Evolutionary conservation across 2,888 invertebrate species (phyloP).

Genomic region (Cerastoderma edule): DNA sequence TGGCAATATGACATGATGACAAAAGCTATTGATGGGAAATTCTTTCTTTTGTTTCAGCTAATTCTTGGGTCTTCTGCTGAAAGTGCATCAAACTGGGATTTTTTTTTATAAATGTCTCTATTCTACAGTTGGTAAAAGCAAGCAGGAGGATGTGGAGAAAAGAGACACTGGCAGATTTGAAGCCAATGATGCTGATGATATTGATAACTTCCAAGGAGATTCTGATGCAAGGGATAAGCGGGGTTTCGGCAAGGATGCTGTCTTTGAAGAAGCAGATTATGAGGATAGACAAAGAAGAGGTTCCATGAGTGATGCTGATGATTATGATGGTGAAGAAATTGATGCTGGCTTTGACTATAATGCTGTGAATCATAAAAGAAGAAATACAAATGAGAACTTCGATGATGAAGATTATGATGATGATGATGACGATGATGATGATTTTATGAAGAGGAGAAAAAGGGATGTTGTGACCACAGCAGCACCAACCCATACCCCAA

Average conservation of each 20-base stretch:
- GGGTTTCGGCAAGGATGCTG: not conserved
- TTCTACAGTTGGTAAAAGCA: too few species aligned
- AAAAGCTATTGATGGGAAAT: too few species aligned
- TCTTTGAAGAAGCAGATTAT: not conserved
- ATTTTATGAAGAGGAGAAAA: constrained; percentile 4
- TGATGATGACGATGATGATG: constrained; percentile 32
- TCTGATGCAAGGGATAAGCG: too few species aligned
- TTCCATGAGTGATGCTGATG: not conserved
- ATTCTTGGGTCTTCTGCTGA: too few species aligned
- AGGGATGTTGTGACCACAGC: not conserved
- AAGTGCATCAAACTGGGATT: too few species aligned
- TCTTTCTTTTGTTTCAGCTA: too few species aligned
- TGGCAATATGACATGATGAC: too few species aligned
- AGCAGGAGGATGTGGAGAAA: not conserved
- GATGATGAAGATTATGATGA: constrained; percentile 9
- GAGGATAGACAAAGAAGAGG: not conserved
- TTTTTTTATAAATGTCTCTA: too few species aligned
- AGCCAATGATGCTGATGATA: constrained; percentile 15
- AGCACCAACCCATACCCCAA: not conserved
- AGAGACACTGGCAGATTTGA: constrained; percentile 11
- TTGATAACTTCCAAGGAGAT: not conserved
- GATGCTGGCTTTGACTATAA: too few species aligned
- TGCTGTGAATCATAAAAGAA: too few species aligned
- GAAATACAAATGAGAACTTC: not conserved
- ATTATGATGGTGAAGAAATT: not conserved